Evolutionary conservation across 2,888 invertebrate species (phyloP).

Genomic region (Caenorhabditis macrosperma): DNA sequence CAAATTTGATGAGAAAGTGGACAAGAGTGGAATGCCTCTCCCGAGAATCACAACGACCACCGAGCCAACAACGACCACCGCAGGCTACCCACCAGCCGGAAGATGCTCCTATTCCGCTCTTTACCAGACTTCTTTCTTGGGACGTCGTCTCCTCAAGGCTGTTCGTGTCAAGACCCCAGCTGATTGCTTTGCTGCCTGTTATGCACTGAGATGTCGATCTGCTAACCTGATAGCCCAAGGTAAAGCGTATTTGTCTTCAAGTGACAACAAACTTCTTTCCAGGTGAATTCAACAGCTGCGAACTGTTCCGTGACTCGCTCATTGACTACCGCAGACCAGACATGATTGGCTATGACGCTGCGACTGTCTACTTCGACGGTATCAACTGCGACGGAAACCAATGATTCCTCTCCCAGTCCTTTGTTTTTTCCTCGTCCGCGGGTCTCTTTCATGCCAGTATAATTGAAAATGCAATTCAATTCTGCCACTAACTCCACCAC

Average conservation of each 20-base stretch:
- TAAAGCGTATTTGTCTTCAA: conserved; percentile 4
- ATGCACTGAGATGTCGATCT: conserved; percentile 75
- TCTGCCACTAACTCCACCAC: conserved; percentile 4
- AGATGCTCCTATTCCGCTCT: conserved; percentile 77
- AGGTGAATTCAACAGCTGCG: conserved; percentile 64
- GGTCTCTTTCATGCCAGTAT: conserved; percentile 60
- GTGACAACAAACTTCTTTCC: not conserved
- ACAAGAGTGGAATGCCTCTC: conserved; percentile 56
- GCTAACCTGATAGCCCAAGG: conserved; percentile 76
- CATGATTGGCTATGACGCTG: conserved; percentile 75
- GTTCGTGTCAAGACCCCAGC: conserved; percentile 66
- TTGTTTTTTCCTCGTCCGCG: conserved; percentile 14
- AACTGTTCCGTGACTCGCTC: conserved; percentile 77
- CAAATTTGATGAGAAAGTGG: conserved; percentile 65
- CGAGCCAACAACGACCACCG: conserved; percentile 58
- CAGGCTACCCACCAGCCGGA: conserved; percentile 74
- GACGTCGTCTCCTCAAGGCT: conserved; percentile 63
- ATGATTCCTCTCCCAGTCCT: not conserved
- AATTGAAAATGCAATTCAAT: conserved; percentile 10
- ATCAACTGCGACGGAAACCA: conserved; percentile 74
- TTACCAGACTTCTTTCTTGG: conserved; percentile 77
- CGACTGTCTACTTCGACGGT: conserved; percentile 79
- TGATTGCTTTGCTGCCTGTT: conserved; percentile 78
- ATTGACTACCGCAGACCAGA: conserved; percentile 78
- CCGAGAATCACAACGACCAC: conserved; percentile 61